Evolutionary conservation across 2,797 vertebrate genomes (phyloP), one percentile per base, ranked within the genome.

Genomic region (Falco naumanni): DNA sequence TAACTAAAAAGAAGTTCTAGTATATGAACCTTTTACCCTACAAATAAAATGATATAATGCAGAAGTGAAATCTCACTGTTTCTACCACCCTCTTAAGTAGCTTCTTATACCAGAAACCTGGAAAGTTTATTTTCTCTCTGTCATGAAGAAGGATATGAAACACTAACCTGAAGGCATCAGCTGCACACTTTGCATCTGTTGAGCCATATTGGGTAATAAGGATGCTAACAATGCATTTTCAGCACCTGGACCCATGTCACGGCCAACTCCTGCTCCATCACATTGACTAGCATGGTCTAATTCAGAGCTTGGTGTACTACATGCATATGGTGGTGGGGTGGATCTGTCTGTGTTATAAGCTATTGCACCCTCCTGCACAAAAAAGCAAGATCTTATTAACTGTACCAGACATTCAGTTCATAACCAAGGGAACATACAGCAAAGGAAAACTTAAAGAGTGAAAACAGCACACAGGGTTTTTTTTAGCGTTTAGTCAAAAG

Each of bases 281-380:
- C 93, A 76, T 22, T 97, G 98, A 89, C 98, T 98, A 28, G 69
- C 59, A n/a, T 97, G 98, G 50, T 99, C 99, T 37, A 98, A 70
- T 28, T 99, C 99, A 5, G 99, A 99, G 97, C 98, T 98, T 3
- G 99, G 99, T 1, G 98, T 98, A 94, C 98, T 98, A 94, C 98
- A 99, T 3, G 96, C 96, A 11, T 98, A 99, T 25, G 98, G 99
- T 54, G 97, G 98, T 7, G 99, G 98, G 7, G 98, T 98, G 57
- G 96, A 96, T 95, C 98, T 97, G 29, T 98, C 98, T 28, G 97
- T 91, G 57, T 64, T 98, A 71, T 98, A 99, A 28, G 96, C 94
- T 50, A 98, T 97, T 9, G 93, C 61, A 25, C 99, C 99, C 3
- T 98, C 99, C 99, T 99, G 94, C 34, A 82, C 57, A 66, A 18